Base-by-base conservation (phyloP, 2,113 vertebrate species). In the Phrynosoma platyrhinos region DNA sequence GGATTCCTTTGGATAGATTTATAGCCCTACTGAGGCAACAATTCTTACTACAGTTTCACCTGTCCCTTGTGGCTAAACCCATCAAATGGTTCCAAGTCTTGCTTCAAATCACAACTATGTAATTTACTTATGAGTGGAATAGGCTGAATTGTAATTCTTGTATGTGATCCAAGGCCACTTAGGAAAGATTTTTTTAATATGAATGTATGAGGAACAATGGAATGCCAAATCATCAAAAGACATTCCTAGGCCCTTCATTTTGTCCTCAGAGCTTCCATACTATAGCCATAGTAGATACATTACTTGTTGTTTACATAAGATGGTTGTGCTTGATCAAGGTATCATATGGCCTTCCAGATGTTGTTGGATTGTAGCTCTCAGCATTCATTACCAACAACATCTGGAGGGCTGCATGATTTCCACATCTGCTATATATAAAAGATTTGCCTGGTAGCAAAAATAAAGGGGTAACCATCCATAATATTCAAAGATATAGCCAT, bases 41-140 rank as follows among this genome's bases (percentile, higher is more conserved):
- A 86, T 86, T 75, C 3, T 88, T 95, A 91, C 80, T 88, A 86
- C 89, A 92, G 91, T 93, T 94, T 91, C 85, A 93, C 87, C 81
- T 94, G 85, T 90, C 88, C 79, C 79, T 36, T 42, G 30, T 69
- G 82, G 82, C 82, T 94, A 93, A 89, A 83, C 92, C 82, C 80
- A 79, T 85, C 83, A 92, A 85, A 4, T 0, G 0, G 30, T 85
- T 89, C 92, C 91, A 93, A 92, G 78, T 52, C 40, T 91, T 83
- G 12, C 78, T 81, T 91, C 52, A 92, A 87, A 90, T 94, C 90
- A 95, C 69, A 88, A 91, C 47, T 86, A 87, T 88, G 92, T 85
- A 47, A 76, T 76, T 92, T 83, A 87, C 91, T 88, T 71, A 79
- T 86, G 83, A 87, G 82, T 75, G 83, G 47, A 94, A 89, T 91